A percentile compares a stretch with the other conserved stretches of the same genome.
These are phyloP conservation scores for Nasonia vitripennis DNA, from an alignment of 1,140 invertebrate species.

Conservation along the genomic window DNA sequence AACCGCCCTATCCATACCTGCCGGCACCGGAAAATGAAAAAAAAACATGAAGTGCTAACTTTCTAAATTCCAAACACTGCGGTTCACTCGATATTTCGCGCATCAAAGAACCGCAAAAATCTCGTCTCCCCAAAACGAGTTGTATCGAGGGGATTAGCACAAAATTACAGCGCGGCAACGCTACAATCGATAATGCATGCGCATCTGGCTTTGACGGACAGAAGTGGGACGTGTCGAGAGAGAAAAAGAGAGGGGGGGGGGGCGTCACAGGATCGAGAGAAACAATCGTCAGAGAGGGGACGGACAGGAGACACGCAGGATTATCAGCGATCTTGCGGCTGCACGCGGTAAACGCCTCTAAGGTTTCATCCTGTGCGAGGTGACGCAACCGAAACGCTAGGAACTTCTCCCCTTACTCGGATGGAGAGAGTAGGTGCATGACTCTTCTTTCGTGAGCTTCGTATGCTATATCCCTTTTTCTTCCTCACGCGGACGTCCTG, in stretches of 20 bases:
- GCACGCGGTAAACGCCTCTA: slow-evolving; percentile 39
- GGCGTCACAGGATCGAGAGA: not conserved
- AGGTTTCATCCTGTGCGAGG: slow-evolving; percentile 37
- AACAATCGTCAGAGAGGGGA: slow-evolving; percentile 2
- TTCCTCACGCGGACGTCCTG: not conserved
- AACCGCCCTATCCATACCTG: not conserved
- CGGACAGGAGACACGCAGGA: slow-evolving; percentile 23
- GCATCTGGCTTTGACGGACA: slow-evolving; percentile 63
- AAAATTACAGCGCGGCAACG: not conserved
- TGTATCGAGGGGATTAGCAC: not conserved
- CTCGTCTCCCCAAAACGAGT: not conserved
- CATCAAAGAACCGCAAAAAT: not conserved
- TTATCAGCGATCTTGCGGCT: slow-evolving; percentile 42
- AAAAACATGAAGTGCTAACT: not conserved
- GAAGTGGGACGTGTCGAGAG: slow-evolving; percentile 63
- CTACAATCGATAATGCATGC: slow-evolving; percentile 65
- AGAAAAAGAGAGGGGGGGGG: not conserved
- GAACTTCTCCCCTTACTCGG: slow-evolving; percentile 25
- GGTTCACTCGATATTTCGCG: not conserved
- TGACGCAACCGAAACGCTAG: slow-evolving; percentile 22
- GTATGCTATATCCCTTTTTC: not conserved
- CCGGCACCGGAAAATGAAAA: not conserved
- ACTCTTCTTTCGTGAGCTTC: not conserved
- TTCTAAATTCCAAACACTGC: not conserved
- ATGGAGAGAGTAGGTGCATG: not conserved